Evolutionary conservation across 2,888 invertebrate species (phyloP), one percentile per base, ranked within the genome.

Genomic region (Protonemura montana): DNA sequence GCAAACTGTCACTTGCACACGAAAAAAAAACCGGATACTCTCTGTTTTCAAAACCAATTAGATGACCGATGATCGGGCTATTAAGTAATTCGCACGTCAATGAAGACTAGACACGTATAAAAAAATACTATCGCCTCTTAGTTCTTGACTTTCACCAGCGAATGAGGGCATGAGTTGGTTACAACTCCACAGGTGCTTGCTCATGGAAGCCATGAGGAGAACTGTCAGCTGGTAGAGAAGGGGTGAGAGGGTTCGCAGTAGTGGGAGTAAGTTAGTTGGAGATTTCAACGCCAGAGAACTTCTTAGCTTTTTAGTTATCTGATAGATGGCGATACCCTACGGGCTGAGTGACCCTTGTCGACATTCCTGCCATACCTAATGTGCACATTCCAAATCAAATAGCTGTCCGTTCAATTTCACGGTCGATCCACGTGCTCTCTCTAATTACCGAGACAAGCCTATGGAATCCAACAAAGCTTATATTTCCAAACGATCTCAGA

Each of bases 81-180:
- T 83, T 83, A 83, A 41, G 82, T 83, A 83, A 83, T 83, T 83
- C 42, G 16, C 82, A 83, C 29, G 78, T n/a, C 82, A 83, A 30
- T 35, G 26, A 83, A 83, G 26, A 83, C 25, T 2, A 83, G 82
- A 83, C 82, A 83, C 82, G 82, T 83, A 83, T n/a, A 83, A 83
- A 83, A 83, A 83, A 83, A 6, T 25, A 83, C 35, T 30, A 41
- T 35, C 29, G 35, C 59, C 59, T 10, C 21, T 21, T 21, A 21
- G 59, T 59, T 13, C 82, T 35, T 26, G 42, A 83, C 82, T 83
- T 83, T 83, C 82, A 83, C 82, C 82, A 25, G 25, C n/a, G 27
- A 82, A 83, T 83, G 82, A 83, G 82, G 82, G 41, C 82, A 59
- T 59, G 59, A 59, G 6, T 10, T 59, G 21, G 13, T 16, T 2